Base-by-base conservation (phyloP, 1,140 invertebrate species). In the Aphelinus atriplicis region DNA sequence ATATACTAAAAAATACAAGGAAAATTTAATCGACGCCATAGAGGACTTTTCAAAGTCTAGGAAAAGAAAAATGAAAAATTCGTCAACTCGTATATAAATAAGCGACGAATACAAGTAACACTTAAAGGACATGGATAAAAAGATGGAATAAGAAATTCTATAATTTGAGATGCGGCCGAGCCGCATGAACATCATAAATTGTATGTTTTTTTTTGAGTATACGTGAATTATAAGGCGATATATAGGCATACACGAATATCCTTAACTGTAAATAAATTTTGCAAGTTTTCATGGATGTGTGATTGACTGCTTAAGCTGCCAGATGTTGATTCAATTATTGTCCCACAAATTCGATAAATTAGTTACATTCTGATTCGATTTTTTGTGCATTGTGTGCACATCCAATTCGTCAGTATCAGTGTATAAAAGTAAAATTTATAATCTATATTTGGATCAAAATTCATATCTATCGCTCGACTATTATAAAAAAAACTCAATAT, bases 11-110 rank as follows among this genome's bases (percentile, higher is more conserved):
- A 50, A 10, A 75, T 75, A 77, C 75, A 73, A 74, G 71, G 73
- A 71, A 71, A 73, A 79, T 76, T 71, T 77, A 78, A 70, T 71
- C 68, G 70, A 79, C 71, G 77, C 73, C 74, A 71, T 80, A 75
- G 69, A 79, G 77, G 78, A 73, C 76, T 81, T 81, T 83, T 77
- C 60, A 78, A 70, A 70, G 45, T 51, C 61, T 70, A 65, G 46
- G 55, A 58, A 5, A 7, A 51, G 26, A 66, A 66, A 51, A 61
- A 65, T 71, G n/a, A 50, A 73, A 3, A 50, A 51, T 65, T 10
- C 7, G 26, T 1, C 50, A 65, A n/a, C 3, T 42, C 45, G 50
- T 67, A 63, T 56, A 62, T 68, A 68, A 1, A 58, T 45, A 45
- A 47, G 26, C 43, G 45, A 50, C 43, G 9, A 63, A 61, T 71